Conservation (phyloP, 2,113 vertebrate genomes). For the Gulo gulo region DNA sequence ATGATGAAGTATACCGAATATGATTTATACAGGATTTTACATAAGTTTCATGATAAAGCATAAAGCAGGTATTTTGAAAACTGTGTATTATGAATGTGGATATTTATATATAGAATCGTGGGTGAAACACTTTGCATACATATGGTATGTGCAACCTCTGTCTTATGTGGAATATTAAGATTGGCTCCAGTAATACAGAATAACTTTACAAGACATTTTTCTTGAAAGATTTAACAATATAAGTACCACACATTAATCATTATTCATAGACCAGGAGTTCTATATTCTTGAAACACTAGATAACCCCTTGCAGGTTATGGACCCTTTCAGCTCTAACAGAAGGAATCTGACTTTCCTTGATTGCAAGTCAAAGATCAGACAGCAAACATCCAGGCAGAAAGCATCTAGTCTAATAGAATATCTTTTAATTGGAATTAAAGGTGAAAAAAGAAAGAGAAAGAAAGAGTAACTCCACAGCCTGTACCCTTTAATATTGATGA, state of each 20-base stretch:
- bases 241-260: background rate
- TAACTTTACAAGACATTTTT: background rate
- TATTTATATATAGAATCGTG: background rate
- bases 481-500: background rate
- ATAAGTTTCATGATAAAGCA: background rate
- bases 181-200: background rate
- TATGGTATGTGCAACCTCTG: background rate
- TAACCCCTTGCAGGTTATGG: background rate
- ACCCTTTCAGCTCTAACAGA: background rate
- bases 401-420: background rate
- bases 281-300: background rate
- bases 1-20: background rate
- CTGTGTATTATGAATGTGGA: background rate
- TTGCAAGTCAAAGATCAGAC: slow-evolving; percentile 28
- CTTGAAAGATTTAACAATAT: background rate
- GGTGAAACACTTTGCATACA: background rate
- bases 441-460: background rate
- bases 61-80: background rate
- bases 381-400: background rate
- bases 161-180: background rate
- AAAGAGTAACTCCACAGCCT: background rate
- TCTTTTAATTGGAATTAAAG: slow-evolving; percentile 51
- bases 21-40: background rate
- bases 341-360: slow-evolving; percentile 22
- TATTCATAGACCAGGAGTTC: background rate